phyloP scores from a whole-genome alignment of 2,113 vertebrate species.

The Percina caprodes region DNA sequence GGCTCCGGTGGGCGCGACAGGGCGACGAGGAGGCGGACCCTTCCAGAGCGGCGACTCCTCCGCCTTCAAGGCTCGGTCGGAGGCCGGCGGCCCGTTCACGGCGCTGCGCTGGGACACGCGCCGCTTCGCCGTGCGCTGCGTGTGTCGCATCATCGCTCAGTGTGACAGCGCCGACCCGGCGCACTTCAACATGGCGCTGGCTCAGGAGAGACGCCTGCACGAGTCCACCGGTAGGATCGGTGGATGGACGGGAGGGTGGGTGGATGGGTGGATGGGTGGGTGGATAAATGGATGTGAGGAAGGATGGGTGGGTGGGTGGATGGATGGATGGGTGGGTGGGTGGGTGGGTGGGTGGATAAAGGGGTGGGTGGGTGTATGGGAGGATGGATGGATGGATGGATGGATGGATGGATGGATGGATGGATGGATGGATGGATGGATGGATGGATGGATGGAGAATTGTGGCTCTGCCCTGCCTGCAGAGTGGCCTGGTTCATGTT shows the following conservation, averaged over 20 bases:
- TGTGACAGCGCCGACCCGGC: constrained; percentile 85
- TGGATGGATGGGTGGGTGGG: too few relatives aligned
- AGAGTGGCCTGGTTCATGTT: accelerated
- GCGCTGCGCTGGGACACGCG: constrained; percentile 93
- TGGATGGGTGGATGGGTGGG: too few relatives aligned
- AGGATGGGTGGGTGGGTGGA: too few relatives aligned
- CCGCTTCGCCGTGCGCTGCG: constrained; percentile 91
- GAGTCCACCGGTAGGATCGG: constrained; percentile 86
- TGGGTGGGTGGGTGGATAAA: too few relatives aligned
- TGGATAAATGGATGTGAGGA: too few relatives aligned
- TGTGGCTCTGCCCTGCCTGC: too few relatives aligned
- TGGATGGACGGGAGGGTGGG: too few relatives aligned
- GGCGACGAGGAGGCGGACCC: constrained; percentile 89
- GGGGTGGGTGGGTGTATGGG: too few relatives aligned
- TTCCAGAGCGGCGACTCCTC: constrained; percentile 87
- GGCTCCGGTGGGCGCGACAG: constrained; percentile 83
- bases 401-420: too few relatives aligned
- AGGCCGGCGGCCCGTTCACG: constrained; percentile 85
- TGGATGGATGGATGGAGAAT: too few relatives aligned
- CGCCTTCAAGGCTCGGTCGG: constrained; percentile 82
- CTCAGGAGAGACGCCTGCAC: constrained; percentile 89
- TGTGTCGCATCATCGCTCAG: constrained; percentile 90
- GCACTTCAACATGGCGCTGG: constrained; percentile 90
- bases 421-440: too few relatives aligned
- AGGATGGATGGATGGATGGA: too few relatives aligned